Percentiles rank a stretch among this genome's conserved stretches.
Conservation (phyloP, 2,888 invertebrate genomes). For the Tribolium freemani region DNA sequence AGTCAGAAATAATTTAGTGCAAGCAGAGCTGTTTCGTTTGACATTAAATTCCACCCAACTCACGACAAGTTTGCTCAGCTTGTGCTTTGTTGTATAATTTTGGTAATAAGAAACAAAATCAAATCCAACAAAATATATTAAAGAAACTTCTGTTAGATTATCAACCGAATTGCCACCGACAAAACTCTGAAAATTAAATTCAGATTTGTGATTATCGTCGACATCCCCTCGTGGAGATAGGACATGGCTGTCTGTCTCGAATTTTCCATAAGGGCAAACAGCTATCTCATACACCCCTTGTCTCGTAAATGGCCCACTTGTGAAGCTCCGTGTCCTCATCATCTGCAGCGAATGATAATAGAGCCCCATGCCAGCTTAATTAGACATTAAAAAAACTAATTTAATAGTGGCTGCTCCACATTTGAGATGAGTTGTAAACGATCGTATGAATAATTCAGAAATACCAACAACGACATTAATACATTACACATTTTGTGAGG, state of each 20-base stretch:
- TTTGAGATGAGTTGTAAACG: constrained; percentile 38
- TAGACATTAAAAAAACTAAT: constrained; percentile 33
- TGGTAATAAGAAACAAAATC: too few species aligned
- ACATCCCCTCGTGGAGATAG: background rate
- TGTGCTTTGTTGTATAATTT: too few species aligned
- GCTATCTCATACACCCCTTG: background rate
- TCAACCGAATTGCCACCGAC: too few species aligned
- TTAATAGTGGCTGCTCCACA: constrained; percentile 32
- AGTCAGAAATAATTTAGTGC: background rate
- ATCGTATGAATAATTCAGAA: constrained; percentile 44
- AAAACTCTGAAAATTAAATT: background rate
- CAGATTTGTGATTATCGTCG: background rate
- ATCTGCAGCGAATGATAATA: constrained; percentile 12
- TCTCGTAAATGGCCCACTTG: background rate
- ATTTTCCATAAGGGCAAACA: background rate
- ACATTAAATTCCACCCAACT: background rate
- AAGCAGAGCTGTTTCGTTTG: background rate
- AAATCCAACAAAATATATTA: too few species aligned
- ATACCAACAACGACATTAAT: constrained; percentile 35
- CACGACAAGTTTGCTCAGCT: background rate
- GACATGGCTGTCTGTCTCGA: background rate
- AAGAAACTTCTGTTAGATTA: too few species aligned
- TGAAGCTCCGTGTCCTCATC: background rate
- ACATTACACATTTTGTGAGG: constrained; percentile 24
- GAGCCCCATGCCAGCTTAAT: constrained; percentile 6